Conservation (phyloP, 2,888 invertebrate species). For the Caenorhabditis angaria region DNA sequence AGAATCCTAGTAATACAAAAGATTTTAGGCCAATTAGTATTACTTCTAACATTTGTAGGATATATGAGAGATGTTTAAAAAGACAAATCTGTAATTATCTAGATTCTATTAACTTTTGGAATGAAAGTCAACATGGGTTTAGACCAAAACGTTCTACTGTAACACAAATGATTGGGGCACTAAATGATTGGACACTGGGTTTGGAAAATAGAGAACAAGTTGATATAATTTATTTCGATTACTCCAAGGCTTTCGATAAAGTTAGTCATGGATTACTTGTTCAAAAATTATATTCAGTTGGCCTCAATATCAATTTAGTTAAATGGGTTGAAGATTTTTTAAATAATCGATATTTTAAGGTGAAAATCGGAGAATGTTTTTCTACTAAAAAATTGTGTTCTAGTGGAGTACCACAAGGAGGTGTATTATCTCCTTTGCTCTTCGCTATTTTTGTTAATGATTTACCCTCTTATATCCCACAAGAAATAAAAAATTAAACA, state of each 20-base stretch:
- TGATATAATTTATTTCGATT: slow-evolving; percentile 16
- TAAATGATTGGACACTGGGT: slow-evolving; percentile 6
- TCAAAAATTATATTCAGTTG: background rate
- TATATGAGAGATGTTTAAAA: background rate
- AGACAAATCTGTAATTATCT: background rate
- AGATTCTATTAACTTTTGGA: background rate
- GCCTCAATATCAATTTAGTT: background rate
- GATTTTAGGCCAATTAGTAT: slow-evolving; percentile 10
- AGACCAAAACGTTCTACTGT: background rate
- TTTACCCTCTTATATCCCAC: no score
- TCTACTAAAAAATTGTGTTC: no score
- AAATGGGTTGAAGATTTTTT: no score
- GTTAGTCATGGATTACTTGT: background rate
- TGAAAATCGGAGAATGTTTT: background rate
- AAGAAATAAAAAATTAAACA: no score
- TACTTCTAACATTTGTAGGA: background rate
- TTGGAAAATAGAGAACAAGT: background rate
- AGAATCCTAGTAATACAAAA: background rate
- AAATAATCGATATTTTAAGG: no score
- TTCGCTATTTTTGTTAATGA: no score
- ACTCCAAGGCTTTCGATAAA: slow-evolving; percentile 13
- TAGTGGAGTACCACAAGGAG: no score
- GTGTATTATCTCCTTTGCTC: no score
- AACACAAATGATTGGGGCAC: background rate
- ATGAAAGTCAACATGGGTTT: slow-evolving; percentile 9